Base-by-base conservation (phyloP, 2,113 vertebrate species). In the Illadopsis cleaveri region DNA sequence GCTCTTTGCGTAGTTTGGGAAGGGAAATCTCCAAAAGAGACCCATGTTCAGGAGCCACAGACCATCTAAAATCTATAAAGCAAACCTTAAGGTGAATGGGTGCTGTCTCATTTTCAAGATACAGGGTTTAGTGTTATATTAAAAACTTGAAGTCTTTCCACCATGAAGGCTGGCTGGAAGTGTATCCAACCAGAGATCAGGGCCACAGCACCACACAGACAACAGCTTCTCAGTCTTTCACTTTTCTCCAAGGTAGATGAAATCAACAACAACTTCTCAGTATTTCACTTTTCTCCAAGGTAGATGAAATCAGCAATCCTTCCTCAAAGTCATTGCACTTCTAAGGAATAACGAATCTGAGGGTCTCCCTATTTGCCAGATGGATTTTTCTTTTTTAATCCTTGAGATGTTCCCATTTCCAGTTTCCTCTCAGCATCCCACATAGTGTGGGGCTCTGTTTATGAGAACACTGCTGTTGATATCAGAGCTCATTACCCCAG, bases 381-480 rank as follows among this genome's bases (percentile, higher is more conserved):
- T 21, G 15, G 35, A 25, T 64, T 90, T 85, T 81, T 75, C 31
- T 33, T 60, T 76, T 53, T 23, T 33, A 47, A 31, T 90, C 68
- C 18, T 66, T 68, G 80, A 90, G 28, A 25, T 83, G 27, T 60
- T 50, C 50, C 60, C 22, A 31, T 77, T 90, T 66, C 48, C 64
- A 78, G 30, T 31, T 62, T 70, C 71, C 81, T 51, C 75, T 51
- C 35, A 0, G 21, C 79, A 90, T 58, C 38, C 44, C 58, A 33
- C 31, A 25, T 11, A 40, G 60, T 1, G 0, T 93, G 75, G 79
- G 7, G 1, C 42, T 91, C 54, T 40, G 71, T 70, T 82, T 70
- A 66, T 66, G 70, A 61, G 82, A 93, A 71, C 37, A 15, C 44
- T 90, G 72, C n/a, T 81, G 81, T 75, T 84, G 64, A 37, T 75